Conservation (phyloP, 2,113 vertebrate genomes). For the Oryctolagus cuniculus region mOryCun1.1 NC_091448.1:46636501-46637000, state of each 20-base stretch:
- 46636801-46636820: neutral
- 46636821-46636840: conserved; percentile 96
- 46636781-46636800: neutral
- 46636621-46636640: neutral
- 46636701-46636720: neutral
- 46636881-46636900: conserved; percentile 98
- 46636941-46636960: neutral
- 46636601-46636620: neutral
- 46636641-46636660: neutral
- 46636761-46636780: neutral
- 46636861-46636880: conserved; percentile 99
- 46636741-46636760: neutral
- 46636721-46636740: neutral
- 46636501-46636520: conserved; percentile 12
- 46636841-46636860: conserved; percentile 95
- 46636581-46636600: neutral
- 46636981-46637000: neutral
- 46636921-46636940: conserved; percentile 98
- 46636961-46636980: neutral
- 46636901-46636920: conserved; percentile 99
- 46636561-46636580: neutral
- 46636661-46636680: neutral
- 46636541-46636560: neutral
- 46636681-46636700: neutral
- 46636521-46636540: neutral